These are phyloP conservation scores for Otocyon megalotis DNA, from an alignment of 2,113 vertebrate genomes.

Conservation along the genomic window DNA sequence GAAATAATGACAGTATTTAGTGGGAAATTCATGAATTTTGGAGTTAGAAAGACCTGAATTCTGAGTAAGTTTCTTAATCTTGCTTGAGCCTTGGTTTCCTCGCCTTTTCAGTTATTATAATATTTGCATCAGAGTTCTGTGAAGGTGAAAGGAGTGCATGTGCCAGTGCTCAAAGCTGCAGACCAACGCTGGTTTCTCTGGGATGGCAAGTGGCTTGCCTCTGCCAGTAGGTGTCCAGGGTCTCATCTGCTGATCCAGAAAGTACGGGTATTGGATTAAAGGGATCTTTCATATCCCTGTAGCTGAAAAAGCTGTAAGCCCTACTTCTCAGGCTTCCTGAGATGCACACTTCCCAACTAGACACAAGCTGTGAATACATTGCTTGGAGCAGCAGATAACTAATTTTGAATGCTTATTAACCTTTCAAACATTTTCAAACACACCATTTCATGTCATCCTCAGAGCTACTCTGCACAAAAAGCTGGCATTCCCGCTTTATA, in stretches of 20 bases:
- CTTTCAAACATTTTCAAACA: neutral
- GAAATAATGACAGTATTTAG: neutral
- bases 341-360: neutral
- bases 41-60: neutral
- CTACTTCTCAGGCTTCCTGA: neutral
- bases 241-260: neutral
- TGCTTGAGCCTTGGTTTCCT: neutral
- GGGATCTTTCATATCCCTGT: neutral
- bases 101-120: neutral
- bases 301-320: neutral
- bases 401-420: neutral
- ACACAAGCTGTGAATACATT: neutral
- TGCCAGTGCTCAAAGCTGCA: neutral
- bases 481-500: neutral
- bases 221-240: neutral
- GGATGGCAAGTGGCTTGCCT: neutral
- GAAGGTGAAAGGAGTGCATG: neutral
- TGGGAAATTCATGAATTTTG: slow-evolving; percentile 14
- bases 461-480: neutral
- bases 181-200: neutral
- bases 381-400: slow-evolving; percentile 24
- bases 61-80: slow-evolving; percentile 20
- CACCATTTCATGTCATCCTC: slow-evolving; percentile 1
- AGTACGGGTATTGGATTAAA: neutral
- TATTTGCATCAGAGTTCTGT: neutral